These are phyloP conservation scores for Malacoraja senta DNA, from an alignment of 2,797 vertebrate species.

Conservation along the genomic window DNA sequence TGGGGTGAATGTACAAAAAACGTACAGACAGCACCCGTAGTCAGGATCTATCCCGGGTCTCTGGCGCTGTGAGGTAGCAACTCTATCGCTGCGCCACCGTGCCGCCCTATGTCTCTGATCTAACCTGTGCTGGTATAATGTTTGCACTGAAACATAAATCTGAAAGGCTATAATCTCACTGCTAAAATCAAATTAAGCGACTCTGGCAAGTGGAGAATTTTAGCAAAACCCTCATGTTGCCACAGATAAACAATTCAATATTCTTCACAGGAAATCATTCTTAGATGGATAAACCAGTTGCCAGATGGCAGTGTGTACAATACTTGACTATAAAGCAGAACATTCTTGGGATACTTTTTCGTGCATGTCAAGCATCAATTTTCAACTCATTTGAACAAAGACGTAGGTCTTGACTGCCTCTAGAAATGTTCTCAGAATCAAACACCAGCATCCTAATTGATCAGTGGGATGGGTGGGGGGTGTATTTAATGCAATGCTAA, in stretches of 20 bases:
- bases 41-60: too few relatives aligned
- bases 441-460: not conserved
- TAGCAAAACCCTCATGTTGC: not conserved
- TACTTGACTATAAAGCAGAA: not conserved
- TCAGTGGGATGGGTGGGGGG: not conserved
- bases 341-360: not conserved
- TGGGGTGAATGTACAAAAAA: too few relatives aligned
- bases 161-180: not conserved
- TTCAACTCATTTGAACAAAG: constrained; percentile 9
- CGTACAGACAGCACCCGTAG: too few relatives aligned
- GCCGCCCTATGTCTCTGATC: too few relatives aligned
- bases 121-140: not conserved
- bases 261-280: constrained; percentile 14
- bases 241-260: constrained; percentile 11
- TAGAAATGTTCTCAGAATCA: not conserved
- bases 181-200: not conserved
- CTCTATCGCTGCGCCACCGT: too few relatives aligned
- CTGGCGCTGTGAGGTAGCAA: too few relatives aligned
- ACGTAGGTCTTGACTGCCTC: not conserved
- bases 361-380: constrained; percentile 12
- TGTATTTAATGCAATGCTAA: not conserved
- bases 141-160: not conserved
- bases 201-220: not conserved
- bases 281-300: not conserved
- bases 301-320: constrained; percentile 1